These are phyloP conservation scores for Odobenus rosmarus DNA, from an alignment of 2,113 vertebrate species.

Conservation along the genomic window DNA sequence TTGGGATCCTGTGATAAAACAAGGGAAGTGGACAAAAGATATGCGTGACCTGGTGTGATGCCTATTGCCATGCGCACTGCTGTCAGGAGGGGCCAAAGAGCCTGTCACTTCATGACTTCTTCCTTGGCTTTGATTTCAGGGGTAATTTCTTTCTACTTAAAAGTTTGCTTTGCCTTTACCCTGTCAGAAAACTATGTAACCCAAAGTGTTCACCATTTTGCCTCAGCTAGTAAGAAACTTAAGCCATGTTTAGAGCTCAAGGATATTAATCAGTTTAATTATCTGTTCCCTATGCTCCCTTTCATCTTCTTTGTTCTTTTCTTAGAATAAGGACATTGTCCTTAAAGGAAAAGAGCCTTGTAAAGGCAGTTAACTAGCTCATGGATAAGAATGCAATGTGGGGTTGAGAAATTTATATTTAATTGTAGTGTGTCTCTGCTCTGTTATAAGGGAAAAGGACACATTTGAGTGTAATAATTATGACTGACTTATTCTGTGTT, in stretches of 20 bases:
- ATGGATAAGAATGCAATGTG: background rate
- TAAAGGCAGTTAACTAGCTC: background rate
- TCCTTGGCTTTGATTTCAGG: background rate
- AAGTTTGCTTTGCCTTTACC: background rate
- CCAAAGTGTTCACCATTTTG: background rate
- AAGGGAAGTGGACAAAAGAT: background rate
- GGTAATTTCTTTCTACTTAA: background rate
- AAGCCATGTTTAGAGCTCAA: background rate
- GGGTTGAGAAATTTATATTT: background rate
- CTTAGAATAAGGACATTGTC: slow-evolving; percentile 17
- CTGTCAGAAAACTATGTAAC: background rate
- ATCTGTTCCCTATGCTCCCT: background rate
- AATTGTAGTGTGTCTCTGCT: background rate
- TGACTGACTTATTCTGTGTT: background rate
- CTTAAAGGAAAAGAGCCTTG: slow-evolving; percentile 2
- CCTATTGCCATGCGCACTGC: background rate
- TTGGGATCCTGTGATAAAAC: background rate
- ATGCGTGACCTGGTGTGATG: fast-evolving
- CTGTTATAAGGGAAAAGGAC: background rate
- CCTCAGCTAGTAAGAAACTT: background rate
- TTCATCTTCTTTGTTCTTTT: background rate
- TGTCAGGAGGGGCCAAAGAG: background rate
- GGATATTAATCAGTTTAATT: background rate
- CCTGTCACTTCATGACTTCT: background rate
- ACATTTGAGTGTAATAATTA: background rate